Base-by-base conservation (phyloP, 2,113 vertebrate genomes). In the Chiloscyllium plagiosum region DNA sequence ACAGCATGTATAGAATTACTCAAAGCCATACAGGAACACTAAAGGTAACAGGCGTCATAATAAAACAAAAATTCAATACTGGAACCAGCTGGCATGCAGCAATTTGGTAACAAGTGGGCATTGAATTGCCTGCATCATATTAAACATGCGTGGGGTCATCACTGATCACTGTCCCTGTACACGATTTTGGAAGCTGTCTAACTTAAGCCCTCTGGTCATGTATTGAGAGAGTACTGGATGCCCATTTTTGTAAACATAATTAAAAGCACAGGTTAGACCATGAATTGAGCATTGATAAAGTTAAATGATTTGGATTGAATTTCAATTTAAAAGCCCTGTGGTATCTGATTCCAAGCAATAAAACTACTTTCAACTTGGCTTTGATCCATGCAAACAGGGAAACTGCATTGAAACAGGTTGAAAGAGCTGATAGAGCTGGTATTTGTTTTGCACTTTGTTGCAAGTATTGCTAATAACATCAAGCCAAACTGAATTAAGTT, bases 221-320 rank as follows among this genome's bases (percentile, higher is more conserved):
- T 42, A 70, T 47, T 94, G 93, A 26, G 29, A 20, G 87, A 65
- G 29, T 2, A 5, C 68, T 47, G 42, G 37, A 70, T 70, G 66
- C 8, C 10, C 66, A 69, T 69, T 70, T 94, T 42, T 70, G 47
- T 70, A 70, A 37, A 70, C 70, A 47, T 7, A 22, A 47, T 94
- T 94, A 94, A 94, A 70, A 68, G 68, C 42, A 47, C 20, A 42
- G 65, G 70, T 94, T 47, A 42, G 70, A 68, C 15, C 4, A 70
- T 70, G 93, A 69, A 94, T 94, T 94, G 42, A 37, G 22, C 66
- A 70, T 70, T 94, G 66, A 69, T 94, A 69, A 94, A 94, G 66
- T 70, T 47, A 94, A 94, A 94, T 94, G 93, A 70, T 94, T 94
- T 68, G 92, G 92, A 94, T 94, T 24, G 37, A 69, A 68, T 70